These are phyloP conservation scores for Cheirogaleus major DNA, from an alignment of 2,797 vertebrate species.

Conservation along the genomic window DNA sequence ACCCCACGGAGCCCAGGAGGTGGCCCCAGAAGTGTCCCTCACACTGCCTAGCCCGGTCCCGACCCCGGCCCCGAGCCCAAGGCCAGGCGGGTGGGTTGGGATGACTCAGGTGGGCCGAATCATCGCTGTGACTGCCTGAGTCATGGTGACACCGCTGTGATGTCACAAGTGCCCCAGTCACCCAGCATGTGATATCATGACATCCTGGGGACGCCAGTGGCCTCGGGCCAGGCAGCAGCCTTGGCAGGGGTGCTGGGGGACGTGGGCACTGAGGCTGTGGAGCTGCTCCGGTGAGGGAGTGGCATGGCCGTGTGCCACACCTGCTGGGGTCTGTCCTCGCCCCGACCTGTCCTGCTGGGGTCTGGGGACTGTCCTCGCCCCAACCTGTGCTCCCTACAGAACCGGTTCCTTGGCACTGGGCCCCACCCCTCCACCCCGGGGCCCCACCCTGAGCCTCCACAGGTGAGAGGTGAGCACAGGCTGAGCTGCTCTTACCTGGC, in stretches of 20 bases:
- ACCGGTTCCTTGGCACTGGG: neutral
- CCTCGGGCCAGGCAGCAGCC: neutral
- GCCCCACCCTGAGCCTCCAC: neutral
- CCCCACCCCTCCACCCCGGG: neutral
- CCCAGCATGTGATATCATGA: neutral
- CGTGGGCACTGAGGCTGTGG: too few species aligned
- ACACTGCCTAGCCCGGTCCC: neutral
- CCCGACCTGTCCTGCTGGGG: too few species aligned
- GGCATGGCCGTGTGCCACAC: too few species aligned
- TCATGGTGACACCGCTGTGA: neutral
- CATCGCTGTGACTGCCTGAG: neutral
- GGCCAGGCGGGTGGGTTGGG: neutral
- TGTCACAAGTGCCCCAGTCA: neutral
- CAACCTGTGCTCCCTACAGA: neutral
- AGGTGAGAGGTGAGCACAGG: neutral
- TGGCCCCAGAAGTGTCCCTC: neutral
- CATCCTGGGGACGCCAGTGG: neutral
- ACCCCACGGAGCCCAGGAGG: neutral
- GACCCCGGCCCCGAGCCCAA: neutral
- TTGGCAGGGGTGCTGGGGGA: too few species aligned
- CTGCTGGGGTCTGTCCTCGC: too few species aligned
- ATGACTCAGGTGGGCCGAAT: neutral
- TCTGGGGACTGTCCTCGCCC: neutral
- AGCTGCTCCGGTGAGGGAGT: too few species aligned
- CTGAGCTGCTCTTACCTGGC: conserved; percentile 54